These are phyloP conservation scores for Andrena praecox DNA, from an alignment of 2,888 invertebrate species.

Conservation along the genomic window DNA sequence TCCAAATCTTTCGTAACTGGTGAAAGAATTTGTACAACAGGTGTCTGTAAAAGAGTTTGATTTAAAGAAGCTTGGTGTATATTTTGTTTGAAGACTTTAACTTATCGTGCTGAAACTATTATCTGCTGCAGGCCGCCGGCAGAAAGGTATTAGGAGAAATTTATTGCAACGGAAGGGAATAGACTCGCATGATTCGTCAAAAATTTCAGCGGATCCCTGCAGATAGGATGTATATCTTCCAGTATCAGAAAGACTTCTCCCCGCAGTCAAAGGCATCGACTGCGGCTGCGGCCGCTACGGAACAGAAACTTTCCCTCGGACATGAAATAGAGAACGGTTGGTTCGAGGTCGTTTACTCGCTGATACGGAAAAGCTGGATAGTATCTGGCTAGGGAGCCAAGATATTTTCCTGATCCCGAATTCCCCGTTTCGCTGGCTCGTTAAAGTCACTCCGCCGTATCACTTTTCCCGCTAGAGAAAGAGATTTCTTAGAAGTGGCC, in stretches of 20 bases:
- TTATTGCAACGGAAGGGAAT: neutral
- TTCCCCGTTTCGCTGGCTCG: constrained; percentile 53
- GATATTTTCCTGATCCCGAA: constrained; percentile 70
- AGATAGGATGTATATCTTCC: constrained; percentile 24
- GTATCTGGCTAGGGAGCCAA: constrained; percentile 78
- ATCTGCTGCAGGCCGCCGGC: neutral
- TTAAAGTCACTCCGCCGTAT: constrained; percentile 59
- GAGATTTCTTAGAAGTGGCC: constrained; percentile 57
- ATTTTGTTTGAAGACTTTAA: neutral
- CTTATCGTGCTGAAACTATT: neutral
- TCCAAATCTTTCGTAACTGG: too few species aligned
- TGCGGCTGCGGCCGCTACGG: constrained; percentile 35
- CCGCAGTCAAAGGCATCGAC: constrained; percentile 56
- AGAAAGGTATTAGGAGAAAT: neutral
- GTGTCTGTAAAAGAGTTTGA: too few species aligned
- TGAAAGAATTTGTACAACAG: too few species aligned
- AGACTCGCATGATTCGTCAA: neutral
- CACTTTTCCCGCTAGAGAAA: constrained; percentile 40
- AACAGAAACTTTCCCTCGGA: constrained; percentile 78
- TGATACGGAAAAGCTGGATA: constrained; percentile 81
- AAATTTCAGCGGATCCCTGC: constrained; percentile 11
- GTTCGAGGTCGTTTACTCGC: constrained; percentile 80
- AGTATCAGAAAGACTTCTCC: constrained; percentile 34
- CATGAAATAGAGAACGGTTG: constrained; percentile 76
- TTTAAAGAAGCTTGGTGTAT: too few species aligned